phyloP scores from a whole-genome alignment of 1,140 invertebrate genomes.

The Eulimnadia texana region DNA sequence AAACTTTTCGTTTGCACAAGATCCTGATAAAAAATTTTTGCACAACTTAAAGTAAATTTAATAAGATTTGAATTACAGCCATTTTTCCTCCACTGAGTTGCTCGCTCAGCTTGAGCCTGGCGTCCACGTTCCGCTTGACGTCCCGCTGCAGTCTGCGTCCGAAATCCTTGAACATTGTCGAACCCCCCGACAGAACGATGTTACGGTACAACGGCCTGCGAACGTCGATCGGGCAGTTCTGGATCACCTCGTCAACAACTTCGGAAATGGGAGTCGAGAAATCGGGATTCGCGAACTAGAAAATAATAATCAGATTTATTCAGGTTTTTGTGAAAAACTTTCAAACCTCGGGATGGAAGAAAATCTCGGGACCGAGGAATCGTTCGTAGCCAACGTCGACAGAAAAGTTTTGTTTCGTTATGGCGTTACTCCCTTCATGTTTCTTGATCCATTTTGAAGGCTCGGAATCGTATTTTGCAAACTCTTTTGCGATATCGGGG shows the following conservation, averaged over 20 bases:
- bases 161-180: conserved; percentile 99
- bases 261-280: conserved; percentile 93
- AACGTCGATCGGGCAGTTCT: conserved; percentile 99
- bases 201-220: conserved; percentile 93
- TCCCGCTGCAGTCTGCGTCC: conserved; percentile 86
- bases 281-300: conserved; percentile 92
- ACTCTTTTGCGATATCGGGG: conserved; percentile 98
- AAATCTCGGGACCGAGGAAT: conserved; percentile 97
- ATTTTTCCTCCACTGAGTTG: conserved; percentile 84
- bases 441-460: conserved; percentile 89
- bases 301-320: not conserved
- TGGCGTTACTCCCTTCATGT: conserved; percentile 80
- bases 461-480: conserved; percentile 94
- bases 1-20: too few relatives aligned
- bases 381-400: conserved; percentile 98
- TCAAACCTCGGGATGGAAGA: conserved; percentile 93
- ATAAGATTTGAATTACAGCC: conserved; percentile 48
- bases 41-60: too few relatives aligned
- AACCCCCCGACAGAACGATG: conserved; percentile 96
- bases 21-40: too few relatives aligned
- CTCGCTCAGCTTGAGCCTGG: conserved; percentile 78
- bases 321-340: not conserved
- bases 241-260: conserved; percentile 96
- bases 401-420: conserved; percentile 84
- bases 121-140: conserved; percentile 89